Conservation (phyloP, 1,140 invertebrate species). For the Drosophila sproati region DNA sequence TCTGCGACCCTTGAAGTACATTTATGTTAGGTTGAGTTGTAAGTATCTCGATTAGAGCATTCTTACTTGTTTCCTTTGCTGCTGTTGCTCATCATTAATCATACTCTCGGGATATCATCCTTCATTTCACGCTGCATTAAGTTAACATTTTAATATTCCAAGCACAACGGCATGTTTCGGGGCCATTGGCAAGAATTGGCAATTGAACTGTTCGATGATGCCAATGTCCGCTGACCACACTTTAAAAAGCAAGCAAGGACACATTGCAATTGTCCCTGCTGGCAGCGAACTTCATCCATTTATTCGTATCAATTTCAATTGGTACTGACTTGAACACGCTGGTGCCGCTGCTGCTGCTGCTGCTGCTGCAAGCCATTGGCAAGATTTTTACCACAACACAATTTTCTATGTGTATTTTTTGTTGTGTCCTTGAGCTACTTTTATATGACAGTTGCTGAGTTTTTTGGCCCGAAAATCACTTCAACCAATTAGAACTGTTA, state of each 20-base stretch:
- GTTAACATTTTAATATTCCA: conserved; percentile 20
- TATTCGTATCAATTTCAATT: conserved; percentile 46
- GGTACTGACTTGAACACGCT: conserved; percentile 4
- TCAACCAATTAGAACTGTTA: conserved; percentile 67
- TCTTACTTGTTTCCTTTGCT: background rate
- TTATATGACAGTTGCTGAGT: conserved; percentile 35
- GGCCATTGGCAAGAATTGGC: conserved; percentile 19
- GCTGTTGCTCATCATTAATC: conserved; percentile 14
- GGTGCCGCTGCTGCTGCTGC: background rate
- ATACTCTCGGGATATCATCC: conserved; percentile 10
- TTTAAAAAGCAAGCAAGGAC: conserved; percentile 42
- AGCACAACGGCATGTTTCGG: conserved; percentile 11
- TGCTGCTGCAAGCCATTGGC: background rate
- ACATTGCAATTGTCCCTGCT: conserved; percentile 12
- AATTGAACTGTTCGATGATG: conserved; percentile 23
- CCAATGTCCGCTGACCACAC: conserved; percentile 22
- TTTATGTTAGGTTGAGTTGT: no score
- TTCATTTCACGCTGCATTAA: conserved; percentile 1
- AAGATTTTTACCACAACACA: background rate
- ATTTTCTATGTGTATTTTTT: background rate
- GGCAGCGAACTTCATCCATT: conserved; percentile 25
- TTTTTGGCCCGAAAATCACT: conserved; percentile 59
- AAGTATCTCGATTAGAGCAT: no score
- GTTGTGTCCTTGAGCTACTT: conserved; percentile 35
- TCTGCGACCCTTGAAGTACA: no score